These are phyloP conservation scores for Dendrocincla tyrannina DNA, from an alignment of 2,797 vertebrate species.

Conservation along the genomic window DNA sequence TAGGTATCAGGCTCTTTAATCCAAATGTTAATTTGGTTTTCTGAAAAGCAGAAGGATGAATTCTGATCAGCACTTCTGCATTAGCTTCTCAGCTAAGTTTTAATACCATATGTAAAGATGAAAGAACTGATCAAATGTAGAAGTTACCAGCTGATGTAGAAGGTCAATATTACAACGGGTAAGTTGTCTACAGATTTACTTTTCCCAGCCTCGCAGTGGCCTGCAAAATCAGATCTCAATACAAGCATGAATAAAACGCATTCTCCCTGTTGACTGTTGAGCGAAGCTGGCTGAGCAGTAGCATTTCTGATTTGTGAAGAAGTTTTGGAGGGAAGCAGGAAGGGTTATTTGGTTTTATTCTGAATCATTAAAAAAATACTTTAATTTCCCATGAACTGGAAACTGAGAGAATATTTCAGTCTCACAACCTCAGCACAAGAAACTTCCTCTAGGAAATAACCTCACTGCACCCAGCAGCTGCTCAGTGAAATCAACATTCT, in stretches of 20 bases:
- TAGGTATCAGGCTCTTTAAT: background rate
- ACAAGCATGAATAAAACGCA: background rate
- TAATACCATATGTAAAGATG: background rate
- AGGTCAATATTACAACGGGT: background rate
- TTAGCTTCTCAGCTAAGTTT: background rate
- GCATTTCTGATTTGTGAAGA: constrained; percentile 6
- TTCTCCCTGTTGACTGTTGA: background rate
- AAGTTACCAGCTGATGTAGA: background rate
- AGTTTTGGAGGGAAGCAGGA: background rate
- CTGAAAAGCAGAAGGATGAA: background rate
- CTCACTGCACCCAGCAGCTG: constrained; percentile 17
- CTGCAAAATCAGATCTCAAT: background rate
- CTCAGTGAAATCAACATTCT: background rate
- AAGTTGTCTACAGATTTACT: background rate
- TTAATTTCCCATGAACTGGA: background rate
- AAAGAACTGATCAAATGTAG: background rate
- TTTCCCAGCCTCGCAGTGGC: background rate
- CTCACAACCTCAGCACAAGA: background rate
- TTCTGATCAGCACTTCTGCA: background rate
- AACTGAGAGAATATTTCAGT: background rate
- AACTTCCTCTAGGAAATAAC: constrained; percentile 46
- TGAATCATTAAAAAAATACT: background rate
- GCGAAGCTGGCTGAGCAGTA: background rate
- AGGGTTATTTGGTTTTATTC: background rate
- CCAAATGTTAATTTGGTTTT: constrained; percentile 32